Percentiles rank a stretch among this genome's conserved stretches.
These are phyloP conservation scores for Brachyistius frenatus DNA, from an alignment of 2,113 vertebrate genomes.

Conservation along the genomic window DNA sequence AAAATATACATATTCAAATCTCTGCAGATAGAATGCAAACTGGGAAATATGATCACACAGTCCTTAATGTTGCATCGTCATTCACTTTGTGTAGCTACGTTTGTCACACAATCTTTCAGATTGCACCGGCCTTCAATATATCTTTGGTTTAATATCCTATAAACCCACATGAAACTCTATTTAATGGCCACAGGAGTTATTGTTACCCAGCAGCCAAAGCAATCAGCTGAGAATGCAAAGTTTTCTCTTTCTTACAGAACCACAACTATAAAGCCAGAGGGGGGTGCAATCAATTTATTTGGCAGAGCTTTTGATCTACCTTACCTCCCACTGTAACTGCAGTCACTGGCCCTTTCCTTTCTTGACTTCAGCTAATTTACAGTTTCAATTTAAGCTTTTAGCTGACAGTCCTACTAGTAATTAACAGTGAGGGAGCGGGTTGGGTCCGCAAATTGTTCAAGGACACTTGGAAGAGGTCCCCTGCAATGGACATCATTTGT, in stretches of 20 bases:
- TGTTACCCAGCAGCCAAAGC: slow-evolving; percentile 10
- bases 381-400: slow-evolving; percentile 29
- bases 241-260: slow-evolving; percentile 17
- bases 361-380: slow-evolving; percentile 28
- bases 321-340: not conserved
- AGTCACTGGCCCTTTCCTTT: not conserved
- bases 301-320: slow-evolving; percentile 9
- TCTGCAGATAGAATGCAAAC: slow-evolving; percentile 12
- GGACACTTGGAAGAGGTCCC: slow-evolving; percentile 21
- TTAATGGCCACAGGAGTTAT: slow-evolving; percentile 32
- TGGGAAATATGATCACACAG: not conserved
- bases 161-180: slow-evolving; percentile 33
- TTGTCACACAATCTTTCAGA: slow-evolving; percentile 48
- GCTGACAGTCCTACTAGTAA: slow-evolving; percentile 16
- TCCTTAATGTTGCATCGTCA: not conserved
- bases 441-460: slow-evolving; percentile 30
- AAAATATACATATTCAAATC: slow-evolving; percentile 36
- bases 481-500: not conserved
- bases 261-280: not conserved
- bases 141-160: slow-evolving; percentile 38
- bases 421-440: slow-evolving; percentile 6
- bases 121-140: slow-evolving; percentile 14
- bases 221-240: slow-evolving; percentile 1
- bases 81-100: slow-evolving; percentile 32
- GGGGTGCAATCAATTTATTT: not conserved